phyloP scores from a whole-genome alignment of 2,888 invertebrate species.

The Eupithecia pulchellata region DNA sequence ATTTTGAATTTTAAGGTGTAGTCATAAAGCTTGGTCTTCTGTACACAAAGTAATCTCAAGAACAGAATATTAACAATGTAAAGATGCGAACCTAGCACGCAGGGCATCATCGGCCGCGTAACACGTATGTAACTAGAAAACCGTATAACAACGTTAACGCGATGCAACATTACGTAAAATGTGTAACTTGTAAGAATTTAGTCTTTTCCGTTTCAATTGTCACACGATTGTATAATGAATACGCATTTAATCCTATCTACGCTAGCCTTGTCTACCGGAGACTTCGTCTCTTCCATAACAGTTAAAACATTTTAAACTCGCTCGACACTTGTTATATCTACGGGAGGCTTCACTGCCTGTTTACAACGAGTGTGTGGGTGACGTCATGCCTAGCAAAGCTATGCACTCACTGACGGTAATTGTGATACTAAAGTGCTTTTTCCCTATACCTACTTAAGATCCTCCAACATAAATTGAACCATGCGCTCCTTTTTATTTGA shows the following conservation, averaged over 20 bases:
- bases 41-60: constrained; percentile 4
- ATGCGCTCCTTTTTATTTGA: constrained; percentile 47
- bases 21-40: constrained; percentile 6
- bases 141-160: constrained; percentile 77
- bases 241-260: constrained; percentile 80
- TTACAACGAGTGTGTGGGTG: constrained; percentile 25
- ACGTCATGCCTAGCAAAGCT: constrained; percentile 38
- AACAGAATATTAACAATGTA: constrained; percentile 55
- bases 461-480: constrained; percentile 28
- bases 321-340: constrained; percentile 55
- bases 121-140: constrained; percentile 71
- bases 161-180: constrained; percentile 82
- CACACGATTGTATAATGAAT: constrained; percentile 79
- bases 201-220: constrained; percentile 84
- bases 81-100: constrained; percentile 42
- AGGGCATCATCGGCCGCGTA: constrained; percentile 54
- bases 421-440: constrained; percentile 6
- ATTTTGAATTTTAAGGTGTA: background rate
- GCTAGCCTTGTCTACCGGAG: constrained; percentile 82
- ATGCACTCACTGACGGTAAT: constrained; percentile 45
- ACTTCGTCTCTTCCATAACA: constrained; percentile 79
- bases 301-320: constrained; percentile 77
- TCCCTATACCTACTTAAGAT: background rate
- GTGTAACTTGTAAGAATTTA: constrained; percentile 81
- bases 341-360: constrained; percentile 40